Evolutionary conservation across 2,888 invertebrate genomes (phyloP), one percentile per base, ranked within the genome.

Genomic region (Peribatodes rhomboidaria): DNA sequence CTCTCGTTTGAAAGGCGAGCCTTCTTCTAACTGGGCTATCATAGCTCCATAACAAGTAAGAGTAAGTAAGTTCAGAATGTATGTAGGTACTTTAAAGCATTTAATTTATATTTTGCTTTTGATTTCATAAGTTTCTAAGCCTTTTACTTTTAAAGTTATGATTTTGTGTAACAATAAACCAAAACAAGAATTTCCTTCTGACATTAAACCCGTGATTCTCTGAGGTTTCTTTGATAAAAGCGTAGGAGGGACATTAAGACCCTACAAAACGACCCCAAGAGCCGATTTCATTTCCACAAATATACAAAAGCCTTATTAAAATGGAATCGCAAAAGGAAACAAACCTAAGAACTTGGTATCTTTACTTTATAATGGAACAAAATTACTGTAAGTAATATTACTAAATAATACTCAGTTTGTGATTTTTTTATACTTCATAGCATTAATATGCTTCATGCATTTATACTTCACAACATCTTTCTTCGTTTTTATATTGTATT

Each of bases 221-320:
- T 31, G 33, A 27, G 52, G 31, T 46, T 14, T 8, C 46, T 10
- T 57, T 57, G 33, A 56, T 46, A 55, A 41, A 50, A 31, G 16
- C 52, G 10, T 56, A 59, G 49, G 53, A 60, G 18, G 33, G 65
- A 65, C 65, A 41, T 60, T 65, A 65, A 65, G 60, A 65, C 49
- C 57, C 46, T 6, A 50, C 61, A 59, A 50, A 62, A 49, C 57
- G 50, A 65, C 60, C 60, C 20, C 65, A 44, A 49, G 46, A 65
- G 44, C 60, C 50, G 66, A 66, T 61, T 66, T 58, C 58, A 58
- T 61, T 58, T 55, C 61, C 49, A 55, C 41, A 58, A 61, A 61
- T 57, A 57, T 33, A 66, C 61, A 50, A 55, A 66, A 61, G 39
- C 61, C 61, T 62, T 66, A 61, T 66, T 61, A 61, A 58, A 66